phyloP scores from a whole-genome alignment of 2,888 invertebrate genomes.

The Notodromas monacha region DNA sequence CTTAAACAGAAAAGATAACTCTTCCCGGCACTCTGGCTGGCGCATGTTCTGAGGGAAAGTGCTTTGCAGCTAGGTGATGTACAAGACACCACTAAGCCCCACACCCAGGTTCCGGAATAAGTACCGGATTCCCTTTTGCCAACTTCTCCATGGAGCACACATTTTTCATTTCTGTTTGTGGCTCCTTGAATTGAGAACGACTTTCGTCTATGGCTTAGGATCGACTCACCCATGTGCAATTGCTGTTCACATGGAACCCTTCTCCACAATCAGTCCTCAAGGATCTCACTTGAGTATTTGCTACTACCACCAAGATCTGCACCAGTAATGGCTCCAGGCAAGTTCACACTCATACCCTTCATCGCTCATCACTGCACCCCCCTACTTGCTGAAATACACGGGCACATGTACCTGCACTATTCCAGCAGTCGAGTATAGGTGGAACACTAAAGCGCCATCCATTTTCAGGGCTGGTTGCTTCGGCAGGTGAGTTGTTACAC shows the following conservation, averaged over 20 bases:
- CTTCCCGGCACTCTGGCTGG: slow-evolving; percentile 9
- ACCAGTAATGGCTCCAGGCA: slow-evolving; percentile 19
- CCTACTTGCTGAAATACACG: slow-evolving; percentile 23
- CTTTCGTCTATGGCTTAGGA: slow-evolving; percentile 7
- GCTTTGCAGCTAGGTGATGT: slow-evolving; percentile 1
- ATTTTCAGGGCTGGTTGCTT: slow-evolving; percentile 30
- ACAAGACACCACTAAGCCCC: slow-evolving; percentile 18
- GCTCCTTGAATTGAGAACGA: background rate
- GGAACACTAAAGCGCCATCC: slow-evolving; percentile 26
- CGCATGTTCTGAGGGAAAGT: background rate
- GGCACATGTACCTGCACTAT: slow-evolving; percentile 1
- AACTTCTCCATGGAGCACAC: background rate
- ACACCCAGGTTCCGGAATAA: slow-evolving; percentile 26
- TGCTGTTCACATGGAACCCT: slow-evolving; percentile 9
- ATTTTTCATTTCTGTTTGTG: background rate
- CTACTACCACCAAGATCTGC: slow-evolving; percentile 34
- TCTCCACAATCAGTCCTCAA: slow-evolving; percentile 14
- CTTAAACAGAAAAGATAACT: slow-evolving; percentile 17
- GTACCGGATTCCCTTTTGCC: slow-evolving; percentile 23
- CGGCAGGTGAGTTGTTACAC: slow-evolving; percentile 20
- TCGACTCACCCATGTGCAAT: slow-evolving; percentile 8
- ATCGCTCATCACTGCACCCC: slow-evolving; percentile 21
- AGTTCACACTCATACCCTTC: slow-evolving; percentile 25
- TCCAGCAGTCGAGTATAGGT: slow-evolving; percentile 19
- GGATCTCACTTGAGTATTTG: slow-evolving; percentile 30